Evolutionary conservation across 2,113 vertebrate genomes (phyloP).

Genomic region (Bubalus kerabau): DNA sequence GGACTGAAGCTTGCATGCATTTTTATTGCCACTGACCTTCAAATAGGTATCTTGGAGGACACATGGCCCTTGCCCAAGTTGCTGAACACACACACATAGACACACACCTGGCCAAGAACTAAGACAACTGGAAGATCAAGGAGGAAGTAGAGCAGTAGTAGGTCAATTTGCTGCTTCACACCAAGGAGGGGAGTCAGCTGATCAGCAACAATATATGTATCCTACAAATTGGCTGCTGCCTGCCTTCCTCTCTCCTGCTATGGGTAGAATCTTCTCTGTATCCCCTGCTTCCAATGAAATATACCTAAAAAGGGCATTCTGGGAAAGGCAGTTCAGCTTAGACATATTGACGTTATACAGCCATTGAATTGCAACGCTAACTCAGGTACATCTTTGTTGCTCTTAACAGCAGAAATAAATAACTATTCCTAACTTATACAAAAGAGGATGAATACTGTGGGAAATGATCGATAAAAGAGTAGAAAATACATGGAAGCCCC

Average conservation of each 20-base stretch:
- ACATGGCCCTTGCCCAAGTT: neutral
- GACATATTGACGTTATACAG: neutral
- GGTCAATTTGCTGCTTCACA: neutral
- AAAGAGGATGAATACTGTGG: neutral
- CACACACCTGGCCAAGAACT: neutral
- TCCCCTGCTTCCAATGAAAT: neutral
- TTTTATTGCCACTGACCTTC: accelerated
- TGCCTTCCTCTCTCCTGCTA: neutral
- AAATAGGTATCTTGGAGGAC: neutral
- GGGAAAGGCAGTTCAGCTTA: neutral
- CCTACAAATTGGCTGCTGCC: neutral
- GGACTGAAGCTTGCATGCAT: neutral
- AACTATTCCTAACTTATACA: neutral
- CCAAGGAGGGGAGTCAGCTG: neutral
- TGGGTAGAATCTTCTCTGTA: neutral
- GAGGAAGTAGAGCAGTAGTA: neutral
- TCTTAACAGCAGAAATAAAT: neutral
- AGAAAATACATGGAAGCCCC: neutral
- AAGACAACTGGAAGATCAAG: neutral
- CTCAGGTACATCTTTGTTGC: neutral
- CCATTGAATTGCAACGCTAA: neutral
- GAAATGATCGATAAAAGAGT: neutral
- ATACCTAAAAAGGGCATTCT: neutral
- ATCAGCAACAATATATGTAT: neutral
- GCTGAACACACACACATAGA: too few relatives aligned